Evolutionary conservation across 2,113 vertebrate species (phyloP), one percentile per base, ranked within the genome.

Genomic region (Corydoras sp.): DNA sequence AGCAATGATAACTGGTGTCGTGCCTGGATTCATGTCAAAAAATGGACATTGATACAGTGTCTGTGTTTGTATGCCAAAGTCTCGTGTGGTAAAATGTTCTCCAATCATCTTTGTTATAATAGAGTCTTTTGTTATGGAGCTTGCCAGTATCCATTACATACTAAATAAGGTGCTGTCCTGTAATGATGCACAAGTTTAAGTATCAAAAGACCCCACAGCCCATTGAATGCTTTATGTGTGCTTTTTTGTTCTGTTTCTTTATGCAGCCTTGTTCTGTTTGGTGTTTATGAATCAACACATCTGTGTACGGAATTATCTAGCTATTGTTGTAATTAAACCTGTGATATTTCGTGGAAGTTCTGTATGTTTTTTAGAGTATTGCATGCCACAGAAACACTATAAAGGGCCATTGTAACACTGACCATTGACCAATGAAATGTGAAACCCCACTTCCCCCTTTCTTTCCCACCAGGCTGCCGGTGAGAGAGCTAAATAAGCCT

Each of bases 391-490:
- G 18, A 24, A 24, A 24, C 18, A 24, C 55, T 8, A 18, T 58
- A 12, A 69, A 75, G 55, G 54, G 35, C 35, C 35, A 43, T 81
- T 85, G 79, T 83, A 30, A 55, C 63, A 75, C 66, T 64, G 50
- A 68, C 58, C 65, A 67, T 71, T 68, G 66, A 79, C 68, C 76
- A 75, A 5, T 83, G 84, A 83, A 82, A 85, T 77, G 11, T n/a
- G 84, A 82, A 69, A 74, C 62, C 72, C n/a, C 13, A 18, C 49
- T 50, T 60, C 74, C 68, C 61, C 53, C 56, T 62, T 32, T 56
- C 61, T 75, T 67, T 75, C 35, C 35, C 76, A 72, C 58, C 58
- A 24, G 18, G 18, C 18, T 24, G 18, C 18, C 18, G 18, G 18
- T 55, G 66, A 68, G 58, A 68, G 66, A 58, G 54, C 35, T 69